Evolutionary conservation across 2,113 vertebrate species (phyloP).

Genomic region (Gobius niger): DNA sequence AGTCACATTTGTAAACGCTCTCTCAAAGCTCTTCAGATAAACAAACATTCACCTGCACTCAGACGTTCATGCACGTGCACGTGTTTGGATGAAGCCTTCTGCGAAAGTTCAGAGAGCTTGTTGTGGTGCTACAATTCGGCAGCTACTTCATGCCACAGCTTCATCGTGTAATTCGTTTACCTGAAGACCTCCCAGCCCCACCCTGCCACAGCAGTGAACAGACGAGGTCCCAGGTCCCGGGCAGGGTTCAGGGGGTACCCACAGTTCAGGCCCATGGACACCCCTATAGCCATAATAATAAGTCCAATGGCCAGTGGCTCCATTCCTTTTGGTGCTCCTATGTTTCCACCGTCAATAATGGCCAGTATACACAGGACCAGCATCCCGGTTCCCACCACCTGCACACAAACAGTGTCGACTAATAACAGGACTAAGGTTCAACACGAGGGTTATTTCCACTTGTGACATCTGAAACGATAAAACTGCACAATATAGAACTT

Average conservation of each 20-base stretch:
- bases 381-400: slow-evolving; percentile 88
- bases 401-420: slow-evolving; percentile 19
- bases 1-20: too few species aligned
- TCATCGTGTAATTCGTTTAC: slow-evolving; percentile 59
- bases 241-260: slow-evolving; percentile 95
- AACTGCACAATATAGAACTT: not conserved
- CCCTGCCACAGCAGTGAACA: slow-evolving; percentile 90
- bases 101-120: too few species aligned
- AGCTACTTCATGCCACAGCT: too few species aligned
- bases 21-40: too few species aligned
- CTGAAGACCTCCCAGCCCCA: slow-evolving; percentile 95
- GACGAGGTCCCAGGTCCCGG: slow-evolving; percentile 88
- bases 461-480: not conserved
- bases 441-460: not conserved
- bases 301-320: slow-evolving; percentile 88
- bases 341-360: slow-evolving; percentile 86
- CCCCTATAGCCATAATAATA: slow-evolving; percentile 83
- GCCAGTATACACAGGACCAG: slow-evolving; percentile 87
- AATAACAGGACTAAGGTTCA: slow-evolving; percentile 7
- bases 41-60: too few species aligned
- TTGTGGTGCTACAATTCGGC: too few species aligned
- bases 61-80: too few species aligned
- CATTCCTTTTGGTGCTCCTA: slow-evolving; percentile 84
- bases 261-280: slow-evolving; percentile 89
- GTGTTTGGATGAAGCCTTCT: too few species aligned